Conservation (phyloP, 2,797 vertebrate genomes). For the Protonibea diacanthus region DNA sequence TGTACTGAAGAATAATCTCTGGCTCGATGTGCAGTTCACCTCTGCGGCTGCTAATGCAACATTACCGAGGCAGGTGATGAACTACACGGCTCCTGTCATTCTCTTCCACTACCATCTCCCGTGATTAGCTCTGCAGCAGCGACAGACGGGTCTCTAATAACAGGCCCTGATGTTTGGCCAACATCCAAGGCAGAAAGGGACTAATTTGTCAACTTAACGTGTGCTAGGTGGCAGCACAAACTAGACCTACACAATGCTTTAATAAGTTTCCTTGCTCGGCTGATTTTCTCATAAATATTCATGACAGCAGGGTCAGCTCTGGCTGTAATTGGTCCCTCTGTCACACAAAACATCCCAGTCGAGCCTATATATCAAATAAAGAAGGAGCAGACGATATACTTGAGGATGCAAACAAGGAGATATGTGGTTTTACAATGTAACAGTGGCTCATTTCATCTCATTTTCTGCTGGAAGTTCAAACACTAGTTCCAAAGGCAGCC, state of each 20-base stretch:
- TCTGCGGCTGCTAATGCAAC: slow-evolving; percentile 9
- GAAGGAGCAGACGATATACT: neutral
- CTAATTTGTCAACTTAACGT: slow-evolving; percentile 55
- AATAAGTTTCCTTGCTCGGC: slow-evolving; percentile 51
- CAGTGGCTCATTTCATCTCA: neutral
- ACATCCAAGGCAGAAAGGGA: slow-evolving; percentile 37
- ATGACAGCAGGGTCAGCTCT: slow-evolving; percentile 18
- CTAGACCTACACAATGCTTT: slow-evolving; percentile 42
- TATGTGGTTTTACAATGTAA: neutral
- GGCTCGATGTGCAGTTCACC: slow-evolving; percentile 4
- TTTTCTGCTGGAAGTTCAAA: neutral
- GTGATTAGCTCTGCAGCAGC: slow-evolving; percentile 40
- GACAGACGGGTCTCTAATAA: slow-evolving; percentile 30
- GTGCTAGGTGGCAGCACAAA: slow-evolving; percentile 33
- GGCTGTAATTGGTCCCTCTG: slow-evolving; percentile 46
- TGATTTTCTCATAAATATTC: slow-evolving; percentile 65
- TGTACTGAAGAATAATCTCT: neutral
- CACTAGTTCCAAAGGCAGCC: neutral
- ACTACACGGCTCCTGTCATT: slow-evolving; percentile 20
- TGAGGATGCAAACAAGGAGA: neutral
- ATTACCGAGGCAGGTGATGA: slow-evolving; percentile 36
- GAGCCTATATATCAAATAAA: slow-evolving; percentile 13
- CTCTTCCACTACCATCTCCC: neutral
- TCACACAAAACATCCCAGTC: slow-evolving; percentile 2
- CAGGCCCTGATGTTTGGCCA: slow-evolving; percentile 40